These are phyloP conservation scores for Potamilus streckersoni DNA, from an alignment of 1,140 invertebrate species.

Conservation along the genomic window DNA sequence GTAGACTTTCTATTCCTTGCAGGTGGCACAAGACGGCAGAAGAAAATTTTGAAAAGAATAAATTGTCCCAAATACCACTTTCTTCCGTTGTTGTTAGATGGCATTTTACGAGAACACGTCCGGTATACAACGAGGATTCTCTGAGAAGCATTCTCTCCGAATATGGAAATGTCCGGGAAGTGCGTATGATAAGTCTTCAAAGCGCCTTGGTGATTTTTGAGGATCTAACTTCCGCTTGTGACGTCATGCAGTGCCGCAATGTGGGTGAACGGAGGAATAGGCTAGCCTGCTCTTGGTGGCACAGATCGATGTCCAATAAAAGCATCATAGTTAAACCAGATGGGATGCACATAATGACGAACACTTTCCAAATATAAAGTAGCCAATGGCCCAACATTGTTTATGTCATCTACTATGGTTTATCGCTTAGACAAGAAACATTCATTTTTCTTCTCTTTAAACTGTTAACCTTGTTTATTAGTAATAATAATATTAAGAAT, in stretches of 20 bases:
- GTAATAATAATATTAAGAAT: too few species aligned
- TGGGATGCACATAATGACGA: slow-evolving; percentile 12
- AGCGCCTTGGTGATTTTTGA: slow-evolving; percentile 20
- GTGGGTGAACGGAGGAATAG: slow-evolving; percentile 12
- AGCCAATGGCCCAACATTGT: too few species aligned
- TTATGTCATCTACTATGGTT: too few species aligned
- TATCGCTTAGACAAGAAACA: too few species aligned
- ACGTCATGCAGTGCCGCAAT: slow-evolving; percentile 8
- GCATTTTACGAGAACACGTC: slow-evolving; percentile 12
- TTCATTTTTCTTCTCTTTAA: too few species aligned
- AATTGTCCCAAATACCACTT: slow-evolving; percentile 10
- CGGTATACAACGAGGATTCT: background rate
- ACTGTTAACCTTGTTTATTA: too few species aligned
- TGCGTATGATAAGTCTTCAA: slow-evolving; percentile 6
- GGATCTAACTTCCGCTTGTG: slow-evolving; percentile 13
- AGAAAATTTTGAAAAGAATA: slow-evolving; percentile 5
- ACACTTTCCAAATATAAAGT: background rate
- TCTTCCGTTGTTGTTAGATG: slow-evolving; percentile 11
- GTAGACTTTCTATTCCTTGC: too few species aligned
- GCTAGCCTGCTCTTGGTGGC: slow-evolving; percentile 20
- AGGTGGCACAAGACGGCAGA: slow-evolving; percentile 14
- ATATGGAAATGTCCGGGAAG: slow-evolving; percentile 7
- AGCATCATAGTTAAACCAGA: background rate
- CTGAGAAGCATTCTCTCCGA: background rate
- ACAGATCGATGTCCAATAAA: slow-evolving; percentile 26